Conservation (phyloP, 2,797 vertebrate species). For the Oreonectes daqikongensis region DNA sequence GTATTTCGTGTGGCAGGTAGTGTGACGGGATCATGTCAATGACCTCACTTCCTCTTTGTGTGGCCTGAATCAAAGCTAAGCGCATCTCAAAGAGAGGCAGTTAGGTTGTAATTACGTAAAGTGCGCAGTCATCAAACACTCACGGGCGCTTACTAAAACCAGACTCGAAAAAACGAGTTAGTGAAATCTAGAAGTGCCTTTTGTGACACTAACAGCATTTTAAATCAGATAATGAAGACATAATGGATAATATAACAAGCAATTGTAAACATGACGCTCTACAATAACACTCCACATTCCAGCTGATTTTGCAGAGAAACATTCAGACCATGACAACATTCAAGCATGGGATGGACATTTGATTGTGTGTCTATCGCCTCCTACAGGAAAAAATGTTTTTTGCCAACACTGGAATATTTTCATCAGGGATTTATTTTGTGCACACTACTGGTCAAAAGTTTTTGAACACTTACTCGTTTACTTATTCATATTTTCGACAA, state of each 20-base stretch:
- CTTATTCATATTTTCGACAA: too few species aligned
- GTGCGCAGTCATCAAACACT: conserved; percentile 64
- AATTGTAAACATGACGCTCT: neutral
- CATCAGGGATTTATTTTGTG: neutral
- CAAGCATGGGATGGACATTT: neutral
- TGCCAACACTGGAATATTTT: neutral
- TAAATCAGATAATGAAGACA: neutral
- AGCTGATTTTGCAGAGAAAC: neutral
- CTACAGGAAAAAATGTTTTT: conserved; percentile 10
- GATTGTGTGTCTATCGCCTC: conserved; percentile 20
- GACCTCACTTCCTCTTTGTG: conserved; percentile 68
- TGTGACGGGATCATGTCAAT: conserved; percentile 62
- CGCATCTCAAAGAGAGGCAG: conserved; percentile 66
- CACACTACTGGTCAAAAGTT: too few species aligned
- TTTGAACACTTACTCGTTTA: too few species aligned
- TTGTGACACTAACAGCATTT: neutral
- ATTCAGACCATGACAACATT: neutral
- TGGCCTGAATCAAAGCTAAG: conserved; percentile 74
- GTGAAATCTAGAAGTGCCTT: neutral
- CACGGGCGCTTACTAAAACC: conserved; percentile 52
- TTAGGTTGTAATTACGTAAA: conserved; percentile 75
- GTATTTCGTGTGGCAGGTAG: conserved; percentile 14
- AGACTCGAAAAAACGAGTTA: neutral
- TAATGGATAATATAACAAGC: conserved; percentile 1
- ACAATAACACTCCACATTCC: conserved; percentile 14